Evolutionary conservation across 1,140 invertebrate genomes (phyloP), one percentile per base, ranked within the genome.

Genomic region (Bombus polaris): DNA sequence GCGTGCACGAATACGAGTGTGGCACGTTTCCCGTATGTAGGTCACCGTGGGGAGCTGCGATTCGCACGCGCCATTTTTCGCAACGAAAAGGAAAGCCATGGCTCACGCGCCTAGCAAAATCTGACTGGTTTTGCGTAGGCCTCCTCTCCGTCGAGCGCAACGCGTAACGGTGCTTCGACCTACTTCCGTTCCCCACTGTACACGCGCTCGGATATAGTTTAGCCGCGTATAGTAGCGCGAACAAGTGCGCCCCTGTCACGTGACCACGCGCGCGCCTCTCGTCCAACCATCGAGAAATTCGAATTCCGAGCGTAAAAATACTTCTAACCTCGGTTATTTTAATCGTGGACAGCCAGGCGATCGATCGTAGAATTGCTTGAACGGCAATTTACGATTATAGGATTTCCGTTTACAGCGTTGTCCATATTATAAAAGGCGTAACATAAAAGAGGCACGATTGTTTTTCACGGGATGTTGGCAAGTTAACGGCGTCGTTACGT

Each of bases 41-140:
- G 90, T 87, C 90, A 73, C 32, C 81, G 85, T 47, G 89, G 87
- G 90, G 89, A 87, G 83, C 91, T 90, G 89, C 88, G 88, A 94
- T 95, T 94, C 94, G 94, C 94, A 94, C 94, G 93, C 94, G 94
- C 94, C 94, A 95, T 95, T 95, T 95, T 95, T 95, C 94, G 93
- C 92, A 94, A 95, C 89, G 94, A 95, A 95, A 95, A 95, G 95
- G 95, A 95, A 95, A 95, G 95, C 95, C 92, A 92, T 92, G 87
- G 77, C 80, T 83, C 68, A 72, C 72, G 84, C 93, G 87, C 77
- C 91, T 92, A 91, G 93, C 92, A 93, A 93, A 94, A 94, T 94
- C 90, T 87, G 87, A 90, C 88, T 90, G 84, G 89, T 79, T 82
- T 90, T 89, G 91, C 91, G 92, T 91, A 90, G 91, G 92, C 87